A percentile compares a stretch with the other conserved stretches of the same genome.
phyloP scores from a whole-genome alignment of 2,797 vertebrate species.

The Malurus leucopterus region DNA sequence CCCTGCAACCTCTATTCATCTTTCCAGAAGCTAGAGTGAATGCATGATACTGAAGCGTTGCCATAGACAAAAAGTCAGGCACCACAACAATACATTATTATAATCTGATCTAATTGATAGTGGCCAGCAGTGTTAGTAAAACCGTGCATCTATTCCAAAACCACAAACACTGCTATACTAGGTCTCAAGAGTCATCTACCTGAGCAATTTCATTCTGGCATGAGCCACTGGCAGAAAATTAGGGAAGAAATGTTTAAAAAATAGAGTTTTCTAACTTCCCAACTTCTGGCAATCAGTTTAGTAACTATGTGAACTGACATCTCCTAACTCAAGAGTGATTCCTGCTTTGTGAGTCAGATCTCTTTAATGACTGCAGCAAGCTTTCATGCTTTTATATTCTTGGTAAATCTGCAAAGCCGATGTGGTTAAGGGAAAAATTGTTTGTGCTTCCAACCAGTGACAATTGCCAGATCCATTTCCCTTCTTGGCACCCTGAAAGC shows the following conservation, averaged over 20 bases:
- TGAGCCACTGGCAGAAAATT: neutral
- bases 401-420: neutral
- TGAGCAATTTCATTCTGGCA: neutral
- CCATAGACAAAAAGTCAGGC: neutral
- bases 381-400: neutral
- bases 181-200: neutral
- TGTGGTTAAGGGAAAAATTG: neutral
- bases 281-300: neutral
- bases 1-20: neutral
- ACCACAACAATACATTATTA: neutral
- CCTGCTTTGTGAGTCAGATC: slow-evolving; percentile 10
- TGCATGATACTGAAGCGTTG: neutral
- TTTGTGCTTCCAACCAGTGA: slow-evolving; percentile 12
- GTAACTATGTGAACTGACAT: slow-evolving; percentile 1
- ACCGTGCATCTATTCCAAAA: neutral
- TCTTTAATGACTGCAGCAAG: neutral
- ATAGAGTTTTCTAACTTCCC: neutral
- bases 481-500: slow-evolving; percentile 28
- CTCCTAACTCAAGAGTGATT: neutral
- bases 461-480: slow-evolving; percentile 45
- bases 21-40: neutral
- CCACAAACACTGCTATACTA: neutral
- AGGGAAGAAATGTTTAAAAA: neutral
- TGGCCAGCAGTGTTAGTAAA: neutral
- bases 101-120: neutral